Evolutionary conservation across 2,888 invertebrate genomes (phyloP).

Genomic region (Rutpela maculata): DNA sequence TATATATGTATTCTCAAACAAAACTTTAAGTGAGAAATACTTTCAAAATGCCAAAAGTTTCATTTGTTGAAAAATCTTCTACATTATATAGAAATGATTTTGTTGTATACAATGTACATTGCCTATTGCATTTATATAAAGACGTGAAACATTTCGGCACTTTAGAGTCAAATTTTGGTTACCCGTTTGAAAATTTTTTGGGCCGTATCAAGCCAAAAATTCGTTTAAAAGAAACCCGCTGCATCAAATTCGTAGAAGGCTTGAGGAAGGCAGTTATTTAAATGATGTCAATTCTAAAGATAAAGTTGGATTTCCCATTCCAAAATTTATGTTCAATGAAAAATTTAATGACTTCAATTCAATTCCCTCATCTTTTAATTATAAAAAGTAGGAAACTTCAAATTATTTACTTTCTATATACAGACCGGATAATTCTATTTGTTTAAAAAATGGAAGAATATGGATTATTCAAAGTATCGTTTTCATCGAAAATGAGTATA

Average conservation of each 20-base stretch:
- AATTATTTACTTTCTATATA: conserved; percentile 2
- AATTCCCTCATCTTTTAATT: neutral
- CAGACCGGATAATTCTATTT: conserved; percentile 4
- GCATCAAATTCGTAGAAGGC: conserved; percentile 3
- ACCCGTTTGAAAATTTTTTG: conserved; percentile 30
- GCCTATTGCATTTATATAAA: conserved; percentile 24
- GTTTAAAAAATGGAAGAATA: conserved; percentile 4
- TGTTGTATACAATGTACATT: conserved; percentile 41
- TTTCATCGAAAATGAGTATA: conserved; percentile 9
- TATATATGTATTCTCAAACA: too few relatives aligned
- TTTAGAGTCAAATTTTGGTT: conserved; percentile 24
- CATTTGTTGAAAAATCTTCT: too few relatives aligned
- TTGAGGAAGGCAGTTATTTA: neutral
- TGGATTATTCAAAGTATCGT: neutral
- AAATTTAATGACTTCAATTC: neutral
- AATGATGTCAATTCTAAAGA: neutral
- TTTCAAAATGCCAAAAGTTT: too few relatives aligned
- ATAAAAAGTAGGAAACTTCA: neutral
- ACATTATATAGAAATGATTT: conserved; percentile 9
- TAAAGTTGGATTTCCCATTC: neutral
- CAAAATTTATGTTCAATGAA: neutral
- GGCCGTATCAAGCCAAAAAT: conserved; percentile 32
- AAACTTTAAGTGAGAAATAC: too few relatives aligned
- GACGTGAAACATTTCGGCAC: conserved; percentile 30
- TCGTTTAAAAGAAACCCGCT: conserved; percentile 2